phyloP scores from a whole-genome alignment of 2,797 vertebrate genomes.

The Coregonus ussuriensis region DNA sequence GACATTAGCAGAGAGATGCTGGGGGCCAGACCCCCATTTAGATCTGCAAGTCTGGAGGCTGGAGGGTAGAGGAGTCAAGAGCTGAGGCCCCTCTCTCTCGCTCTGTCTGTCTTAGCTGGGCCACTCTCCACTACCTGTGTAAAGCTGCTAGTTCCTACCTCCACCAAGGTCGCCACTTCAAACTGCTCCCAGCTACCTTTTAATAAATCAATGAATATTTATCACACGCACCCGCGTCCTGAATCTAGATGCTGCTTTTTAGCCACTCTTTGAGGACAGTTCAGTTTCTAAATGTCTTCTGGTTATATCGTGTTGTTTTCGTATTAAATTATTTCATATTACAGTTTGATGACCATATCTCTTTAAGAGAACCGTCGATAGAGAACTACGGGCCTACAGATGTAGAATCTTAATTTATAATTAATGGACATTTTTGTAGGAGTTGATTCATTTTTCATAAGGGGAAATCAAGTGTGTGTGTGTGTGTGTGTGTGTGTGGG shows the following conservation, averaged over 20 bases:
- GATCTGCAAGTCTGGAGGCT: constrained; percentile 50
- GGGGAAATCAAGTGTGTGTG: too few relatives aligned
- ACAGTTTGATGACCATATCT: constrained; percentile 29
- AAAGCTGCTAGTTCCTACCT: constrained; percentile 50
- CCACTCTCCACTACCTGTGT: constrained; percentile 50
- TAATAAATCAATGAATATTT: constrained; percentile 83
- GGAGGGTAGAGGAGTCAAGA: constrained; percentile 52
- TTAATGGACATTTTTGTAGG: too few relatives aligned
- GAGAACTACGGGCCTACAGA: too few relatives aligned
- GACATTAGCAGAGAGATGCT: constrained; percentile 48
- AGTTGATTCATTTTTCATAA: too few relatives aligned
- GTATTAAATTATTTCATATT: background rate
- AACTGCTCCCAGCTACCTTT: constrained; percentile 70
- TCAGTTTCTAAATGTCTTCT: constrained; percentile 33
- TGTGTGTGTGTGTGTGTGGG: too few relatives aligned
- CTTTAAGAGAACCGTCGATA: background rate
- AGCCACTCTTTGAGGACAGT: constrained; percentile 39
- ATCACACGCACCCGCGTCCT: constrained; percentile 61
- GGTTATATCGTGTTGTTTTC: constrained; percentile 32
- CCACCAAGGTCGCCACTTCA: constrained; percentile 73
- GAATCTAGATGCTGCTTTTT: constrained; percentile 64
- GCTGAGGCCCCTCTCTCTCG: constrained; percentile 10
- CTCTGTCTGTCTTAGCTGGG: background rate
- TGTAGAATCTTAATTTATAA: too few relatives aligned
- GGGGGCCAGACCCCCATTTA: constrained; percentile 62